These are phyloP conservation scores for Mya arenaria DNA, from an alignment of 1,140 invertebrate species.

Conservation along the genomic window DNA sequence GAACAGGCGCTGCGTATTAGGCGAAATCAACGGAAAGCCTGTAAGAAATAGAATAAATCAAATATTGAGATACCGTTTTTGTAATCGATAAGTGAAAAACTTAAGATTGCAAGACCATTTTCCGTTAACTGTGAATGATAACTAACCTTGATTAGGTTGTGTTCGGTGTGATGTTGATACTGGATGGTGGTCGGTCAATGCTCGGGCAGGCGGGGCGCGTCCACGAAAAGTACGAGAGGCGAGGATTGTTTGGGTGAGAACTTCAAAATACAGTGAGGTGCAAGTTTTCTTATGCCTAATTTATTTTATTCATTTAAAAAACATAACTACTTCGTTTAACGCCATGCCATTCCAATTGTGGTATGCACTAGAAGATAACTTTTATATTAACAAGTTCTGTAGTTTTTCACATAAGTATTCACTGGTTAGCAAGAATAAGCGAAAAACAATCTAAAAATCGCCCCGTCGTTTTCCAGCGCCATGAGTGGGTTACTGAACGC, in stretches of 20 bases:
- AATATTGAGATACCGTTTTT: too few relatives aligned
- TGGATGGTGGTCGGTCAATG: conserved; percentile 21
- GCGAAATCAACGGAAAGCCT: conserved; percentile 22
- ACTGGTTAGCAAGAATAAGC: too few relatives aligned
- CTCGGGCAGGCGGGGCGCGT: conserved; percentile 42
- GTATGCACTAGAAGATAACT: too few relatives aligned
- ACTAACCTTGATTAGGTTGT: not conserved
- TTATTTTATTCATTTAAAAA: not conserved
- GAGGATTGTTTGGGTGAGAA: conserved; percentile 33
- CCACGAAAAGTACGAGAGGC: conserved; percentile 31
- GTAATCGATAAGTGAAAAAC: too few relatives aligned
- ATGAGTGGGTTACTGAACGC: conserved; percentile 12
- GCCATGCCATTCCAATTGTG: not conserved
- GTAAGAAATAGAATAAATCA: conserved; percentile 11
- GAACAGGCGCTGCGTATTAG: conserved; percentile 14
- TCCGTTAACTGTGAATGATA: too few relatives aligned
- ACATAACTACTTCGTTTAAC: not conserved
- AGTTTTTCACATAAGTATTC: too few relatives aligned
- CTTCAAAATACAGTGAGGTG: not conserved
- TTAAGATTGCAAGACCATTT: too few relatives aligned
- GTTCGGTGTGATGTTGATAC: conserved; percentile 22
- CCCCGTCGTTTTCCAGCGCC: conserved; percentile 22
- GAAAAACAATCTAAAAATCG: too few relatives aligned
- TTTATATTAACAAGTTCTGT: too few relatives aligned
- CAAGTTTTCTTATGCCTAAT: not conserved